Evolutionary conservation across 2,797 vertebrate genomes (phyloP).

Genomic region (Petrocephalus sullivani): DNA sequence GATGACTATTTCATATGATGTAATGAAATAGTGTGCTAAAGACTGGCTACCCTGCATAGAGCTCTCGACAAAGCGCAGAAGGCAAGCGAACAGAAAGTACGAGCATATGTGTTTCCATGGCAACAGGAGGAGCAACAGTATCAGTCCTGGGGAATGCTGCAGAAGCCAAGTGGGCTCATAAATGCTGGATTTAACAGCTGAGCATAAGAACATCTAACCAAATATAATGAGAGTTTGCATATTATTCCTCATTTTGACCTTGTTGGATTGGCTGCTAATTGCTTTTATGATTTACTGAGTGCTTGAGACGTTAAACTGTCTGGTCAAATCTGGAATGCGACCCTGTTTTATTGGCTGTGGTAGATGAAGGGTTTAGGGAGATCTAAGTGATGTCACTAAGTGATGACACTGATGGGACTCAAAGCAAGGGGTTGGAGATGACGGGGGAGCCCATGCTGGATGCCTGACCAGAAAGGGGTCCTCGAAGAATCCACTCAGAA

Average conservation of each 20-base stretch:
- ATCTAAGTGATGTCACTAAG: background rate
- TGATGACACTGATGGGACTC: background rate
- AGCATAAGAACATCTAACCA: background rate
- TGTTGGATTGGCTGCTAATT: background rate
- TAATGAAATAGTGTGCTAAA: background rate
- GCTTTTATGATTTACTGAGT: background rate
- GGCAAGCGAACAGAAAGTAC: conserved; percentile 56
- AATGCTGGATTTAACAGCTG: conserved; percentile 2
- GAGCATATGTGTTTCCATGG: conserved; percentile 71
- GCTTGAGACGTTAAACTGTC: background rate
- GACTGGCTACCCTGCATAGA: conserved; percentile 26
- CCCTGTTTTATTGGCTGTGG: background rate
- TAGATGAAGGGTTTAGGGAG: background rate
- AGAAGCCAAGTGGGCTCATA: conserved; percentile 3
- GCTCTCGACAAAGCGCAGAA: conserved; percentile 68
- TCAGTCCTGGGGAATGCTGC: conserved; percentile 29
- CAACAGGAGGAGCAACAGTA: conserved; percentile 56
- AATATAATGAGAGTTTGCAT: background rate
- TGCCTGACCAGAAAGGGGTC: background rate
- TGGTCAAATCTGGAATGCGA: background rate
- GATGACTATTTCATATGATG: background rate
- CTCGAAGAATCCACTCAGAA: background rate
- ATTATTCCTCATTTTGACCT: background rate
- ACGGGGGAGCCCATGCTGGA: background rate
- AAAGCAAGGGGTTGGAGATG: background rate